Percentiles rank a stretch among this genome's conserved stretches.
These are phyloP conservation scores for Gadopsis bispinosus DNA, from an alignment of 2,797 vertebrate genomes.

Conservation along the genomic window DNA sequence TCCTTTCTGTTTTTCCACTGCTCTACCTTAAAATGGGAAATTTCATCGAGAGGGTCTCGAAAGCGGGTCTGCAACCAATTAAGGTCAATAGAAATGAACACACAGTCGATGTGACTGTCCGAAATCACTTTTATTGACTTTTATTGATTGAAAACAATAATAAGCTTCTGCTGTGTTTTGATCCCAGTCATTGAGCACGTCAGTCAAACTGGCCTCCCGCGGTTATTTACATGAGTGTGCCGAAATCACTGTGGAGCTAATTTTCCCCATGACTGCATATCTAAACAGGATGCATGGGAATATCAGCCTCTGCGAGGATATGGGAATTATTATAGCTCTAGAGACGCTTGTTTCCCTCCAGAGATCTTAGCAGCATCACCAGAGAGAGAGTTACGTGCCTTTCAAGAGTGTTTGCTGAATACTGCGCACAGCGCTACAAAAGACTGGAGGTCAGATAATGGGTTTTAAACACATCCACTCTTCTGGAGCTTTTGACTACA, in stretches of 20 bases:
- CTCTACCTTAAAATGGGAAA: conserved; percentile 40
- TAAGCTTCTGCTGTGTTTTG: conserved; percentile 7
- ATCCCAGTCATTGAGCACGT: background rate
- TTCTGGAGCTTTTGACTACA: background rate
- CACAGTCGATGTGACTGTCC: background rate
- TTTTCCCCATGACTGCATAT: conserved; percentile 63
- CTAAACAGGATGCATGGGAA: conserved; percentile 75
- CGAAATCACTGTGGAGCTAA: conserved; percentile 24
- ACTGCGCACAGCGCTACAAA: background rate
- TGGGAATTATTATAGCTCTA: conserved; percentile 49
- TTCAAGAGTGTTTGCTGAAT: conserved; percentile 1
- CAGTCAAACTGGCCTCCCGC: conserved; percentile 15
- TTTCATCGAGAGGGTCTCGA: conserved; percentile 35
- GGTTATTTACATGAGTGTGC: conserved; percentile 31
- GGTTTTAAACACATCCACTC: background rate
- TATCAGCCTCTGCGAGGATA: conserved; percentile 46
- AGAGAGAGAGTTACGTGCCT: background rate
- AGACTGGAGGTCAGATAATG: background rate
- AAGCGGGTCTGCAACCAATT: conserved; percentile 11
- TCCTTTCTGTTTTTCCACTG: conserved; percentile 1
- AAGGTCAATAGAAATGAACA: conserved; percentile 16
- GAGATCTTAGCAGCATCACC: conserved; percentile 18
- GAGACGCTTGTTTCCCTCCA: conserved; percentile 38
- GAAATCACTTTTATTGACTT: background rate
- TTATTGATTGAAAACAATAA: conserved; percentile 13